A percentile compares a stretch with the other conserved stretches of the same genome.
Conservation (phyloP, 2,113 vertebrate genomes). For the Tragelaphus strepsiceros region DNA sequence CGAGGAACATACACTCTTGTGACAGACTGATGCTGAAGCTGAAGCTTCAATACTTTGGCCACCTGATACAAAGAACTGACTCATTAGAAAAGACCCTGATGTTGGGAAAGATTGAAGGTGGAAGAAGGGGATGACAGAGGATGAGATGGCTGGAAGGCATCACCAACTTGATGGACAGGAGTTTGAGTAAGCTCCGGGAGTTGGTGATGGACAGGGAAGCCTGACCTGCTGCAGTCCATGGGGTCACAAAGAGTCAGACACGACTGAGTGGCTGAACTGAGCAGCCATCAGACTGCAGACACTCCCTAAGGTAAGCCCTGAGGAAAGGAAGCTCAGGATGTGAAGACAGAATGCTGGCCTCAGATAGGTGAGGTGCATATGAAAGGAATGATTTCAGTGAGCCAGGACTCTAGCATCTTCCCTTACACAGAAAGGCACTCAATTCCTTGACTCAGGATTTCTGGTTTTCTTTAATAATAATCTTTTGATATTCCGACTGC, state of each 20-base stretch:
- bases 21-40: background rate
- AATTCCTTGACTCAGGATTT: background rate
- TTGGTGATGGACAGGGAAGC: background rate
- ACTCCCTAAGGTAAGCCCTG: background rate
- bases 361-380: background rate
- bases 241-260: background rate
- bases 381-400: background rate
- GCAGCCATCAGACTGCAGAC: background rate
- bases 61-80: background rate
- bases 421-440: background rate
- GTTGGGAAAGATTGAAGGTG: background rate
- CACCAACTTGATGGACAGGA: background rate
- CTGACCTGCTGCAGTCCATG: background rate
- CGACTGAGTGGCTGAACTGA: background rate
- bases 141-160: background rate
- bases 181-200: background rate
- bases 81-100: background rate
- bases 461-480: background rate
- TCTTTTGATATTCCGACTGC: background rate
- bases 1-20: no score
- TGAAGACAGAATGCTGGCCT: background rate
- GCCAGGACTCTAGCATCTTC: background rate
- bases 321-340: background rate
- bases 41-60: background rate
- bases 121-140: background rate